Percentiles rank a stretch among this genome's conserved stretches.
phyloP scores from a whole-genome alignment of 1,140 invertebrate genomes.

The Antheraea pernyi region DNA sequence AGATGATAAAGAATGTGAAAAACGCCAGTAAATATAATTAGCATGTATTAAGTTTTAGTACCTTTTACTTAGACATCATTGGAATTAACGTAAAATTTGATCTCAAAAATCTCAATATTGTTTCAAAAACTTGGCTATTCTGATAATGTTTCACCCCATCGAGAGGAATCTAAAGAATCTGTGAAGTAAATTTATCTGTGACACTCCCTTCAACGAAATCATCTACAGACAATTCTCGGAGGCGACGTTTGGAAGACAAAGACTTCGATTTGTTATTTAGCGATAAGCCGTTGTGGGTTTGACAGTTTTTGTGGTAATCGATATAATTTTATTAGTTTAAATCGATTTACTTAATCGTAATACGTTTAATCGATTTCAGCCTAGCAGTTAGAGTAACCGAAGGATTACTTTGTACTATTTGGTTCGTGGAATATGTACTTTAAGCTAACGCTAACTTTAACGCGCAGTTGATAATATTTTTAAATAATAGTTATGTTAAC shows the following conservation, averaged over 20 bases:
- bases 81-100: not conserved
- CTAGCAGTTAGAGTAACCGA: too few species aligned
- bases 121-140: not conserved
- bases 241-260: not conserved
- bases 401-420: too few species aligned
- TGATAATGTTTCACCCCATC: not conserved
- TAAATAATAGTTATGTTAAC: too few species aligned
- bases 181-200: slow-evolving; percentile 1
- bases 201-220: not conserved
- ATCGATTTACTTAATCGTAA: not conserved
- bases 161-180: not conserved
- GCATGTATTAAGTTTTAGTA: not conserved
- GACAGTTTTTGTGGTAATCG: not conserved
- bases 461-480: too few species aligned
- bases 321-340: not conserved
- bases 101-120: too few species aligned
- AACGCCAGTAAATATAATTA: too few species aligned
- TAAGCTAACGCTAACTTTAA: too few species aligned
- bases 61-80: not conserved
- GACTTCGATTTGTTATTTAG: slow-evolving; percentile 3
- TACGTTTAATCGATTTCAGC: too few species aligned
- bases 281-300: not conserved
- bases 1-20: too few species aligned
- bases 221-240: not conserved
- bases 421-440: too few species aligned